Percentiles rank a stretch among this genome's conserved stretches.
Evolutionary conservation across 2,888 invertebrate species (phyloP).

Genomic region (Athripsodes cinereus): DNA sequence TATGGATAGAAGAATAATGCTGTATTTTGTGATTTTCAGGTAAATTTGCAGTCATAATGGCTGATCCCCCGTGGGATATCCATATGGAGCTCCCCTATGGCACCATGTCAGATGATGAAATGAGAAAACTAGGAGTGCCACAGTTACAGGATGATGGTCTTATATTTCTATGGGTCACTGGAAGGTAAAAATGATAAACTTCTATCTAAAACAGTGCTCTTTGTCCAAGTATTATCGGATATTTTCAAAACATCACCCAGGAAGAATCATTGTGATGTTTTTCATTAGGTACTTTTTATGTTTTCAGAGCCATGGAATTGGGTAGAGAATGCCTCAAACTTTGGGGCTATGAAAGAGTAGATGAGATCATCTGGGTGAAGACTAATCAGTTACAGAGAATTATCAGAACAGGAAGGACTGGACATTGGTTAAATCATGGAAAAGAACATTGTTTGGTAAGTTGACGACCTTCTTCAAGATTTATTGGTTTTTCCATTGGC

Average conservation of each 20-base stretch:
- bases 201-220: no score
- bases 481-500: no score
- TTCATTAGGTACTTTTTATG: not conserved
- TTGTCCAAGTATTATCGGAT: no score
- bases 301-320: constrained; percentile 84
- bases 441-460: constrained; percentile 90
- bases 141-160: constrained; percentile 93
- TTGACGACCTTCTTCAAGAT: no score
- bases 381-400: constrained; percentile 96
- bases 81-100: constrained; percentile 99
- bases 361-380: constrained; percentile 98
- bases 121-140: constrained; percentile 92
- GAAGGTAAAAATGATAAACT: constrained; percentile 57
- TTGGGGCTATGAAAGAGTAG: constrained; percentile 96
- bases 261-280: not conserved
- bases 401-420: constrained; percentile 93
- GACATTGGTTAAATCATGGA: constrained; percentile 98
- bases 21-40: constrained; percentile 47
- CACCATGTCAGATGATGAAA: constrained; percentile 98
- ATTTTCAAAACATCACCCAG: no score
- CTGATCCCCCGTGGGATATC: constrained; percentile 98
- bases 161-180: constrained; percentile 97
- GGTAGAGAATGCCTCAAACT: constrained; percentile 92
- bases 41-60: constrained; percentile 99
- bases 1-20: no score